Conservation (phyloP, 1,140 invertebrate species). For the Drosophila willistoni region DNA sequence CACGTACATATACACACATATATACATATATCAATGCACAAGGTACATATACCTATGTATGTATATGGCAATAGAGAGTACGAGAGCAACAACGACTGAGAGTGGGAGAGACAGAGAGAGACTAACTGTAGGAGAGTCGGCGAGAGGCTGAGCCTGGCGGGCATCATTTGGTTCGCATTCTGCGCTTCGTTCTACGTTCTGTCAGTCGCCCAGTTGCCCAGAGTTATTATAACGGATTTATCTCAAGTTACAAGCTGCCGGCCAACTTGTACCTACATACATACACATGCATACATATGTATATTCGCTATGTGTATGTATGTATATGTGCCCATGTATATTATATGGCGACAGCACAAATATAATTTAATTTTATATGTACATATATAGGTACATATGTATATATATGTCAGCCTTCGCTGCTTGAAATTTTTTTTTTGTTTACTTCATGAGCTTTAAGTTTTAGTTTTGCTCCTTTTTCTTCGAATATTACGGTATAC, state of each 20-base stretch:
- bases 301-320: background rate
- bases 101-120: conserved; percentile 15
- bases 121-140: conserved; percentile 1
- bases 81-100: background rate
- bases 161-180: conserved; percentile 64
- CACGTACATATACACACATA: conserved; percentile 23
- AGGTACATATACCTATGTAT: conserved; percentile 14
- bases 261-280: conserved; percentile 21
- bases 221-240: conserved; percentile 81
- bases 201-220: conserved; percentile 53
- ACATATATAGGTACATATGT: conserved; percentile 17
- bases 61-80: conserved; percentile 2
- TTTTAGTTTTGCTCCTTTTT: conserved; percentile 21
- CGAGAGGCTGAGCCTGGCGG: conserved; percentile 44
- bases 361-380: conserved; percentile 66
- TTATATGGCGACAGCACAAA: conserved; percentile 38
- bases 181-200: conserved; percentile 26
- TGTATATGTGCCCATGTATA: background rate
- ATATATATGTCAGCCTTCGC: background rate
- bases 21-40: conserved; percentile 20
- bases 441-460: background rate
- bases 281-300: conserved; percentile 18
- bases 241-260: conserved; percentile 71
- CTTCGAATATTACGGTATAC: too few species aligned
- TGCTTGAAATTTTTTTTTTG: conserved; percentile 53